These are phyloP conservation scores for Melanargia galathea DNA, from an alignment of 2,888 invertebrate species.

Conservation along the genomic window DNA sequence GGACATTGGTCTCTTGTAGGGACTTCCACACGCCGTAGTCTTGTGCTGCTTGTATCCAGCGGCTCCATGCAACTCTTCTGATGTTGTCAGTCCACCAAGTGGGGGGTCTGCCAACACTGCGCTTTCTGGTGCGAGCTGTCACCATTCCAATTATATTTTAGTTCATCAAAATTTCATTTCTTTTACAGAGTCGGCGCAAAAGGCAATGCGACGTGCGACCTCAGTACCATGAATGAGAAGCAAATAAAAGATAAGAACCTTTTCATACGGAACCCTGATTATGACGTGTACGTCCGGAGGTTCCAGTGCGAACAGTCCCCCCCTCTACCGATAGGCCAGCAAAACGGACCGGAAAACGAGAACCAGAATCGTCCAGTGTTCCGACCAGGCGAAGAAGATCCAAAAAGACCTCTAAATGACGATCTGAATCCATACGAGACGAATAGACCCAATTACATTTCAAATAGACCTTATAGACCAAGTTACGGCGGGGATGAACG, in stretches of 20 bases:
- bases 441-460: conserved; percentile 42
- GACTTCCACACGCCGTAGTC: too few relatives aligned
- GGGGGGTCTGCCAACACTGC: too few relatives aligned
- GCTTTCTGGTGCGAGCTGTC: too few relatives aligned
- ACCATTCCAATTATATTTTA: too few relatives aligned
- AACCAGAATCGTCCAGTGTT: conserved; percentile 65
- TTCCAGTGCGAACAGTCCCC: conserved; percentile 71
- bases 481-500: conserved; percentile 51
- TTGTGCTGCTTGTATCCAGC: too few relatives aligned
- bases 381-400: conserved; percentile 61
- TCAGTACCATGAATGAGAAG: conserved; percentile 63
- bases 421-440: conserved; percentile 53
- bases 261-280: conserved; percentile 65
- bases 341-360: conserved; percentile 53
- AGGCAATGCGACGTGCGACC: conserved; percentile 74
- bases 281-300: conserved; percentile 68
- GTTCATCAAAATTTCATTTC: neutral
- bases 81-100: too few relatives aligned
- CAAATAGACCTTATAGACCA: conserved; percentile 47
- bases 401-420: conserved; percentile 58
- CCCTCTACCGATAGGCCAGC: conserved; percentile 62
- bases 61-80: too few relatives aligned
- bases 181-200: conserved; percentile 70
- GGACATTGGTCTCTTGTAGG: too few relatives aligned
- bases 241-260: conserved; percentile 62